phyloP scores from a whole-genome alignment of 2,888 invertebrate species.

The Acrobasis suavella region DNA sequence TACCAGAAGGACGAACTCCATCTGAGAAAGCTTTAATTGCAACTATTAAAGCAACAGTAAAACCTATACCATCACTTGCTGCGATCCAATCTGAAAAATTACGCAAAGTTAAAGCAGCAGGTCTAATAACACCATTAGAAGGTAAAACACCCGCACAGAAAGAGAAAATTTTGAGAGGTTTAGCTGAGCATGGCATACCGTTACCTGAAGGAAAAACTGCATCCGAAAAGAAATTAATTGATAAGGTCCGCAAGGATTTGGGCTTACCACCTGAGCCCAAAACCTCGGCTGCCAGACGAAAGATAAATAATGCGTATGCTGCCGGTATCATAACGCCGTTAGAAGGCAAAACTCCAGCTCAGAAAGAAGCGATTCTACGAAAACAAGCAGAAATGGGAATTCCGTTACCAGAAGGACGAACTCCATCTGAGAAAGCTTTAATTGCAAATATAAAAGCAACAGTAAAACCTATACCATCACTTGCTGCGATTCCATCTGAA shows the following conservation, averaged over 20 bases:
- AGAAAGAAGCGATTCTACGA: slow-evolving; percentile 41
- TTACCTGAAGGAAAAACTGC: slow-evolving; percentile 23
- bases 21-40: slow-evolving; percentile 38
- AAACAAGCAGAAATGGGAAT: slow-evolving; percentile 40
- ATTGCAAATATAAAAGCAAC: slow-evolving; percentile 42
- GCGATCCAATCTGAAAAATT: slow-evolving; percentile 9
- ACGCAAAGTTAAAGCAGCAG: slow-evolving; percentile 10
- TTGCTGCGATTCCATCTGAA: slow-evolving; percentile 32
- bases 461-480: slow-evolving; percentile 42
- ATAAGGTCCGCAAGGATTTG: slow-evolving; percentile 8
- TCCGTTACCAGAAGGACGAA: slow-evolving; percentile 44
- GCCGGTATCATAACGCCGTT: slow-evolving; percentile 41
- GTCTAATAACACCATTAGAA: slow-evolving; percentile 31
- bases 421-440: slow-evolving; percentile 44
- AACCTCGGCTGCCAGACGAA: neutral
- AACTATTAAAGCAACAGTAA: slow-evolving; percentile 29
- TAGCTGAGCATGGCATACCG: neutral
- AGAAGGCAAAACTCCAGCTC: slow-evolving; percentile 38
- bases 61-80: neutral
- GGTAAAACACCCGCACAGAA: slow-evolving; percentile 31
- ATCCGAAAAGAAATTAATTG: slow-evolving; percentile 4
- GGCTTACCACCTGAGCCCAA: slow-evolving; percentile 6
- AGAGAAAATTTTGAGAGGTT: slow-evolving; percentile 21
- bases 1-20: slow-evolving; percentile 36
- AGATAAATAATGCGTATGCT: neutral